Evolutionary conservation across 2,888 invertebrate genomes (phyloP), one percentile per base, ranked within the genome.

Genomic region (Camponotus fellah): DNA sequence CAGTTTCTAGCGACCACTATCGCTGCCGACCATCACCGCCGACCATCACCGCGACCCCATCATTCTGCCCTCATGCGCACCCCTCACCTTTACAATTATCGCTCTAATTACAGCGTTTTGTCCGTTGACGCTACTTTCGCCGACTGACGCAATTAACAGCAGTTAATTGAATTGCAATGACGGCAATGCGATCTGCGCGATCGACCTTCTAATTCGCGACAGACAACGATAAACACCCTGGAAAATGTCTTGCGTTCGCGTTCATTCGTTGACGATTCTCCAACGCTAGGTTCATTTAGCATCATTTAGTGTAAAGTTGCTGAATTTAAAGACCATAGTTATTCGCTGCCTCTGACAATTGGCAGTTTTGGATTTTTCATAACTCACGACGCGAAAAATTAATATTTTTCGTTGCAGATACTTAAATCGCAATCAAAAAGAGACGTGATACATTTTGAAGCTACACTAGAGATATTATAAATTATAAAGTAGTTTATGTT

Each of bases 81-180:
- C 84, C 86, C 82, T 72, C 85, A 66, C 32, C 69, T 88, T 85
- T 87, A 89, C 92, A 93, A 93, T 94, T 93, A 92, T 91, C 88
- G 87, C 90, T 88, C 91, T 93, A 92, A 93, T 93, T 93, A 91
- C 90, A 77, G 83, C 91, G 85, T 90, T 90, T 89, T 89, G 91
- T 91, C 85, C 76, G 84, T 71, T 65, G 65, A 53, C 74, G 76
- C 56, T 89, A 89, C 85, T 90, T 89, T 86, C 83, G 71, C 69
- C 86, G 77, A 66, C 75, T 62, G 66, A 75, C 80, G 84, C 85
- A 85, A 85, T 90, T 88, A 87, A 86, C 88, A 84, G 76, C 87
- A 88, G 88, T 89, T 87, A 72, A 79, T 71, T 79, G 71, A 79
- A 80, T 62, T n/a, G 79, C 71, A 37, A 72, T 72, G 60, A n/a